Conservation (phyloP, 2,113 vertebrate genomes). For the Silurus meridionalis region DNA sequence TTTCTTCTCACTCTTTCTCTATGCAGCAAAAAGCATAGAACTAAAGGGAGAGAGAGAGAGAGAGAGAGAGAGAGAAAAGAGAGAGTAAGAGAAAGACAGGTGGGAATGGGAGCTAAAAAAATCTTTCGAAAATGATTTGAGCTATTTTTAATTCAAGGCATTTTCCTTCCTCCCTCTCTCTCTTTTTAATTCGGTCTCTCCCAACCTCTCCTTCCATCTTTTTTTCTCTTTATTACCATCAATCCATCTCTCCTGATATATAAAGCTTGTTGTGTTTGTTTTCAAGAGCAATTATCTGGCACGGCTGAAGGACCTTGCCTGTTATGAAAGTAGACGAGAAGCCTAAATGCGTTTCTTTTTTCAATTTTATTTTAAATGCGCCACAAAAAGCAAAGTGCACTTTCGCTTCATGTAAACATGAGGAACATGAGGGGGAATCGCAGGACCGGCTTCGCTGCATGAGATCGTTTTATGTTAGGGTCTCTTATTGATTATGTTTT, state of each 20-base stretch:
- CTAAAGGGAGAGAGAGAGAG: not conserved
- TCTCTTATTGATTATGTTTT: too few relatives aligned
- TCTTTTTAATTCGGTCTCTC: conserved; percentile 40
- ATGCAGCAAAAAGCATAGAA: not conserved
- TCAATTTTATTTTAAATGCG: not conserved
- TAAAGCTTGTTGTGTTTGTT: not conserved
- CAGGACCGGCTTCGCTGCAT: not conserved
- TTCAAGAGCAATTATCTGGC: not conserved
- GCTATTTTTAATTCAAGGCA: conserved; percentile 71
- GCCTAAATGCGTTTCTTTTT: not conserved
- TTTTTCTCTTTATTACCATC: not conserved
- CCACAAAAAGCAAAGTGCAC: not conserved
- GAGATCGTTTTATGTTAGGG: too few relatives aligned
- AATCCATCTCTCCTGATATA: not conserved
- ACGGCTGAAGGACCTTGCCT: not conserved
- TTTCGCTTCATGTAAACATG: too few relatives aligned
- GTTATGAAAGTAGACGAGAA: not conserved
- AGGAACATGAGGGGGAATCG: not conserved
- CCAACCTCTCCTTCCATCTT: not conserved
- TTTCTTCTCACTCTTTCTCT: not conserved
- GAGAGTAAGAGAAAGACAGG: conserved; percentile 22
- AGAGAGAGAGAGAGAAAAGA: conserved; percentile 13
- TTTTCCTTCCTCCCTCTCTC: conserved; percentile 43
- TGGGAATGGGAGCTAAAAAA: conserved; percentile 35
- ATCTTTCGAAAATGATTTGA: conserved; percentile 63